phyloP scores from a whole-genome alignment of 2,888 invertebrate genomes.

The Leucania comma region DNA sequence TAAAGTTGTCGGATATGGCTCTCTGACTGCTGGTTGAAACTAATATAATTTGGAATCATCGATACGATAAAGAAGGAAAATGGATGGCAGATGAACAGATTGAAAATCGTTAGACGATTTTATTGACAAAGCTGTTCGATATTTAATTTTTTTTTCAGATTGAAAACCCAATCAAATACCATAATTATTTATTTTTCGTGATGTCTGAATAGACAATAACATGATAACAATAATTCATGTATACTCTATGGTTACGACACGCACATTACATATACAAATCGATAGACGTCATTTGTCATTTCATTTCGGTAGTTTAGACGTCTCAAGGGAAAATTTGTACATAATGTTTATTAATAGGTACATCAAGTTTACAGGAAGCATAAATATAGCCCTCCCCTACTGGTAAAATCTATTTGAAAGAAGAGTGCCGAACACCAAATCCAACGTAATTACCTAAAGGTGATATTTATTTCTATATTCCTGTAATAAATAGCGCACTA shows the following conservation, averaged over 20 bases:
- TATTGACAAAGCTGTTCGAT: not conserved
- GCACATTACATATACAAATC: constrained; percentile 43
- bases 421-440: not conserved
- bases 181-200: constrained; percentile 23
- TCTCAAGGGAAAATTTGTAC: constrained; percentile 16
- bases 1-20: not conserved
- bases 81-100: not conserved
- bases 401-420: constrained; percentile 5
- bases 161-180: not conserved
- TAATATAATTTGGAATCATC: not conserved
- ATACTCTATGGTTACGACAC: constrained; percentile 32
- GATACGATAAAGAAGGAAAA: not conserved
- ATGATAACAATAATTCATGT: constrained; percentile 25
- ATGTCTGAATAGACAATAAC: constrained; percentile 31
- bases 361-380: not conserved
- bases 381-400: constrained; percentile 8
- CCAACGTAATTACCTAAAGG: constrained; percentile 5
- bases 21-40: not conserved
- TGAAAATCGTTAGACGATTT: not conserved
- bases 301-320: constrained; percentile 20
- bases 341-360: constrained; percentile 9
- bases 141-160: not conserved
- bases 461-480: constrained; percentile 16
- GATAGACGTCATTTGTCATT: constrained; percentile 49
- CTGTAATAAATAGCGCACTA: constrained; percentile 48